Percentiles rank a stretch among this genome's conserved stretches.
Evolutionary conservation across 1,140 invertebrate species (phyloP).

Genomic region (Drosophila nebulosa): DNA sequence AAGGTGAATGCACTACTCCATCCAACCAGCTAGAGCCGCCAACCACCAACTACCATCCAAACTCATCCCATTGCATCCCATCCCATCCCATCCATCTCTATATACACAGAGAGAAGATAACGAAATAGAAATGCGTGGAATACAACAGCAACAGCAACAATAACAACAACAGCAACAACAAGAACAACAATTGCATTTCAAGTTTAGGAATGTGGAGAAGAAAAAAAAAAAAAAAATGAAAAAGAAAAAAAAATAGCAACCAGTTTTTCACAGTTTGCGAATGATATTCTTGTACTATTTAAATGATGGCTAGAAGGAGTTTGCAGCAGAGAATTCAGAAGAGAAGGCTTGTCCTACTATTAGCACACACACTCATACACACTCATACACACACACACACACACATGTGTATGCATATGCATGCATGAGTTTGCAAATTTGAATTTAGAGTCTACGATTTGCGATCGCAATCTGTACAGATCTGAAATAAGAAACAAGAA

Average conservation of each 20-base stretch:
- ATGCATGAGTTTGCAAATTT: constrained; percentile 50
- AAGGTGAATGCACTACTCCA: no score
- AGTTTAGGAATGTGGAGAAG: constrained; percentile 25
- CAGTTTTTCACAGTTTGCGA: constrained; percentile 30
- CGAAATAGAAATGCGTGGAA: constrained; percentile 3
- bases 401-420: constrained; percentile 9
- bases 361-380: constrained; percentile 9
- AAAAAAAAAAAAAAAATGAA: constrained; percentile 16
- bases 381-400: constrained; percentile 17
- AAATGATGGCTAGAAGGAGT: constrained; percentile 28
- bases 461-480: constrained; percentile 18
- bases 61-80: not conserved
- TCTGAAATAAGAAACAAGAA: constrained; percentile 5
- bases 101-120: constrained; percentile 2
- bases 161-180: not conserved
- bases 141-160: not conserved
- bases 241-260: constrained; percentile 17
- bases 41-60: not conserved
- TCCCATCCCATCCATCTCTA: not conserved
- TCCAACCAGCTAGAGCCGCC: not conserved
- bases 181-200: constrained; percentile 29
- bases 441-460: constrained; percentile 40
- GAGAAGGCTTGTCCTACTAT: constrained; percentile 9
- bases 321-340: not conserved
- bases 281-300: constrained; percentile 47